Percentiles rank a stretch among this genome's conserved stretches.
These are phyloP conservation scores for Macrocentrus cingulum DNA, from an alignment of 1,140 invertebrate genomes.

Conservation along the genomic window DNA sequence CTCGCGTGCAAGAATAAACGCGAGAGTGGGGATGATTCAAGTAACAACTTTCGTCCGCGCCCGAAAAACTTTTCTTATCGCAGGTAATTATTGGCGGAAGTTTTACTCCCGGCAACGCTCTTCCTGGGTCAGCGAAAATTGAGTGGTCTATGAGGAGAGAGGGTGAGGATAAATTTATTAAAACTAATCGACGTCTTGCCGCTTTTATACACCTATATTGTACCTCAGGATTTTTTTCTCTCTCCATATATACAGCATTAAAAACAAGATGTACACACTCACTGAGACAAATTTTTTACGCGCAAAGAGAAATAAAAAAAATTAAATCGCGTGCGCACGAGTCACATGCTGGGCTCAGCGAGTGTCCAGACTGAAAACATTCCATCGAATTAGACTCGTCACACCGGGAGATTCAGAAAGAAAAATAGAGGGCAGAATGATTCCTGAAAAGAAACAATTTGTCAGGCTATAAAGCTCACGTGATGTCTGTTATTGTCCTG, in stretches of 20 bases:
- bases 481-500: conserved; percentile 44
- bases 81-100: conserved; percentile 32
- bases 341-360: conserved; percentile 50
- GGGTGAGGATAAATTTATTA: conserved; percentile 16
- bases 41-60: conserved; percentile 31
- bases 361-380: conserved; percentile 48
- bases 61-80: conserved; percentile 32
- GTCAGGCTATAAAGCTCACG: conserved; percentile 34
- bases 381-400: conserved; percentile 50
- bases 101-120: conserved; percentile 13
- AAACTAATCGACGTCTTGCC: conserved; percentile 14
- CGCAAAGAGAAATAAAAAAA: conserved; percentile 27
- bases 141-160: neutral
- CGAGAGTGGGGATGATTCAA: conserved; percentile 10
- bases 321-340: conserved; percentile 28
- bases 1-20: conserved; percentile 22
- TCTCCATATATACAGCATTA: too few species aligned
- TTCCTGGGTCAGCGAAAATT: conserved; percentile 22
- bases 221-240: neutral
- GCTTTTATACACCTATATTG: neutral
- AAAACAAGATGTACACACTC: neutral
- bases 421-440: conserved; percentile 22
- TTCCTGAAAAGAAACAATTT: conserved; percentile 41
- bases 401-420: conserved; percentile 37
- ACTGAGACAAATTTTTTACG: conserved; percentile 8